Evolutionary conservation across 2,113 vertebrate genomes (phyloP).

Genomic region (Ciconia maguari): DNA sequence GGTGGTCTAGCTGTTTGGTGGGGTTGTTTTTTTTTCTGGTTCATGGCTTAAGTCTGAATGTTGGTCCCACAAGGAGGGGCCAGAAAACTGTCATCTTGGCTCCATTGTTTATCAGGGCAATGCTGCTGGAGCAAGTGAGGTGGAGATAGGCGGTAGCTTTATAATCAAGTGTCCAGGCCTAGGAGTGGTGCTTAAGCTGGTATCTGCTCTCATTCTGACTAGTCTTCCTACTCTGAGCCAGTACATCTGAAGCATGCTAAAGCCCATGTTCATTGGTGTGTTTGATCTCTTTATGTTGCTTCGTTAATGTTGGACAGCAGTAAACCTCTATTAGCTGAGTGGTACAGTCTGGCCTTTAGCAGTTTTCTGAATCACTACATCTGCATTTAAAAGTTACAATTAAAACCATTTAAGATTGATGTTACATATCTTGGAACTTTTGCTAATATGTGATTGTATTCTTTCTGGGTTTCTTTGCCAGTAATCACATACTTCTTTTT

Average conservation of each 20-base stretch:
- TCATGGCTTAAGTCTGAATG: not conserved
- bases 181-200: not conserved
- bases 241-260: too few species aligned
- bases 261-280: accelerated
- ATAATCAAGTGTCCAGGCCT: not conserved
- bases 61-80: not conserved
- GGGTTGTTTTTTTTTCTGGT: not conserved
- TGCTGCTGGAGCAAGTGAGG: not conserved
- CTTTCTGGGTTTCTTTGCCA: not conserved
- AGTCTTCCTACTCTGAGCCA: not conserved
- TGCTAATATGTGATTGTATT: not conserved
- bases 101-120: not conserved
- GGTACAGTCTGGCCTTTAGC: not conserved
- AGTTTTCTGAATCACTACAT: not conserved
- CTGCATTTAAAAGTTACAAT: not conserved
- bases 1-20: not conserved
- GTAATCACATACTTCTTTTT: not conserved
- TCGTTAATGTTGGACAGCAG: accelerated
- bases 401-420: not conserved
- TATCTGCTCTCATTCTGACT: not conserved
- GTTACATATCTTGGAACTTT: not conserved
- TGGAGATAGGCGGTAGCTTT: not conserved
- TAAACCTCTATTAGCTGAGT: not conserved
- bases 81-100: not conserved
- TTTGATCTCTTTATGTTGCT: not conserved